These are phyloP conservation scores for Fistularia commersonii DNA, from an alignment of 2,797 vertebrate genomes.

Conservation along the genomic window DNA sequence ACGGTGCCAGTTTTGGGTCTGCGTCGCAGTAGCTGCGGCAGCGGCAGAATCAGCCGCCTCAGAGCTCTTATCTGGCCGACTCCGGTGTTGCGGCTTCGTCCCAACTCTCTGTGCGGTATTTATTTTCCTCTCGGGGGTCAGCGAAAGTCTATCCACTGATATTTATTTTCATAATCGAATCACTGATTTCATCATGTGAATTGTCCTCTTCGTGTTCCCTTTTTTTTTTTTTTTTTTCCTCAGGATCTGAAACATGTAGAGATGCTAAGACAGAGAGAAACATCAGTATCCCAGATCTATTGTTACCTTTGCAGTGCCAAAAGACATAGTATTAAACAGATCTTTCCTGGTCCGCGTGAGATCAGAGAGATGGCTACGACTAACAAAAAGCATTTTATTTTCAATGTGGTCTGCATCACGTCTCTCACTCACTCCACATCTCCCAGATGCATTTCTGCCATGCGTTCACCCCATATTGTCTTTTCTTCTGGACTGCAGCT, in stretches of 20 bases:
- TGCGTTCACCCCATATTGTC: slow-evolving; percentile 46
- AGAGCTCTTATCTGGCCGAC: slow-evolving; percentile 26
- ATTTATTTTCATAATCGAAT: slow-evolving; percentile 54
- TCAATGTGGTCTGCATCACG: slow-evolving; percentile 47
- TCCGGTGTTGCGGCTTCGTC: slow-evolving; percentile 33
- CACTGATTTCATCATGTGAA: slow-evolving; percentile 41
- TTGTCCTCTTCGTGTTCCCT: slow-evolving; percentile 16
- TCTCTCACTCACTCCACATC: slow-evolving; percentile 41
- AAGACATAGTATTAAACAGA: slow-evolving; percentile 51
- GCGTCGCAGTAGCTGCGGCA: not conserved
- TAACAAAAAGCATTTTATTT: slow-evolving; percentile 45
- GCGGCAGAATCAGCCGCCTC: not conserved
- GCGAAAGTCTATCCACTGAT: slow-evolving; percentile 31
- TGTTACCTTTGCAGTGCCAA: slow-evolving; percentile 32
- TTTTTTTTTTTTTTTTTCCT: slow-evolving; percentile 19
- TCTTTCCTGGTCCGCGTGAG: slow-evolving; percentile 23
- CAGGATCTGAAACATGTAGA: slow-evolving; percentile 15
- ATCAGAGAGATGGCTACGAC: slow-evolving; percentile 42
- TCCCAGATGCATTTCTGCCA: slow-evolving; percentile 57
- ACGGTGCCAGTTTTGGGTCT: slow-evolving; percentile 5
- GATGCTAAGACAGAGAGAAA: slow-evolving; percentile 17
- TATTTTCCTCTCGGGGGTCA: slow-evolving; percentile 48
- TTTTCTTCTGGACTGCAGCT: slow-evolving; percentile 47
- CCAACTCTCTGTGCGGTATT: slow-evolving; percentile 32
- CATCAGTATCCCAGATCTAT: slow-evolving; percentile 23